A percentile compares a stretch with the other conserved stretches of the same genome.
These are phyloP conservation scores for Onthophagus sagittarius DNA, from an alignment of 2,888 invertebrate genomes.

Conservation along the genomic window DNA sequence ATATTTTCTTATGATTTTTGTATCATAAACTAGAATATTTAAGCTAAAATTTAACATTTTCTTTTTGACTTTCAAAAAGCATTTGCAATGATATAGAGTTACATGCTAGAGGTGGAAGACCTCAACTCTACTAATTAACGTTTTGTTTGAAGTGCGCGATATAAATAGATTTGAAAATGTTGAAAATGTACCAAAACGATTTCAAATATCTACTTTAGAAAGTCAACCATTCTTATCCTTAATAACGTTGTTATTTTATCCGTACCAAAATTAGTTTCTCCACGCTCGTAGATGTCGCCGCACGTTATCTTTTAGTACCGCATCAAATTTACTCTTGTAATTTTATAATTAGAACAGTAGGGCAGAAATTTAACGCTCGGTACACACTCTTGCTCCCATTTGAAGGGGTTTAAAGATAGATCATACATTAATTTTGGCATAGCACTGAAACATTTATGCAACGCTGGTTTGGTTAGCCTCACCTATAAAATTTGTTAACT, in stretches of 20 bases:
- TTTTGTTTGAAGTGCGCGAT: too few relatives aligned
- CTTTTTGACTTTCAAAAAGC: too few relatives aligned
- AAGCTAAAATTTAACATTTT: too few relatives aligned
- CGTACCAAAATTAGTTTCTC: background rate
- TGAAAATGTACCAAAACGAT: background rate
- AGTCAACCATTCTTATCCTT: background rate
- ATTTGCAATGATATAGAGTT: too few relatives aligned
- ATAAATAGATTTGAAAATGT: too few relatives aligned
- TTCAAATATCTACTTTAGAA: background rate
- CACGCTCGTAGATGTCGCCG: background rate
- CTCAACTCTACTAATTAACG: too few relatives aligned
- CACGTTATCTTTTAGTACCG: background rate
- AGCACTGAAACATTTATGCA: background rate
- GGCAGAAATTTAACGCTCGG: background rate
- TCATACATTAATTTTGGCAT: background rate
- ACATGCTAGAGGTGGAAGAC: too few relatives aligned
- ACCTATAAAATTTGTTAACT: background rate
- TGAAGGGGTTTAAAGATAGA: background rate
- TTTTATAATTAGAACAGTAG: background rate
- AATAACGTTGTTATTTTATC: background rate
- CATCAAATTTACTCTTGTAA: background rate
- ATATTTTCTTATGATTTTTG: too few relatives aligned
- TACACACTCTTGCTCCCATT: background rate
- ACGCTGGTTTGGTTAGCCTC: background rate
- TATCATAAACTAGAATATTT: too few relatives aligned